Conservation (phyloP, 2,113 vertebrate genomes). For the Saccopteryx leptura region DNA sequence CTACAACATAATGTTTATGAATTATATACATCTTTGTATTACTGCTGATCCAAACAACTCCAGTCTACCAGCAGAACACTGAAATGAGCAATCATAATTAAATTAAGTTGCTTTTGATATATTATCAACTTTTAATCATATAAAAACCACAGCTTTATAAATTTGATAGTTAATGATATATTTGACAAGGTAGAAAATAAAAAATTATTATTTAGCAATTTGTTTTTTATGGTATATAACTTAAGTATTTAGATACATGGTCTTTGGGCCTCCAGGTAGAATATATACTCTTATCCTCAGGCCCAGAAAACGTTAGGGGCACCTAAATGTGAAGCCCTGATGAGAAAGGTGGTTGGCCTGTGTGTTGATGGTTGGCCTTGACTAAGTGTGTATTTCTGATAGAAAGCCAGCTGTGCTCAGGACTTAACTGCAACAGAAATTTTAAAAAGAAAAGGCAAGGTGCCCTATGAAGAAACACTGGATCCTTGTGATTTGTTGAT, state of each 20-base stretch:
- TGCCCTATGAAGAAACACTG: background rate
- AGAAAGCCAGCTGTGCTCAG: background rate
- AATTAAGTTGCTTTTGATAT: conserved; percentile 44
- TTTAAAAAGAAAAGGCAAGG: background rate
- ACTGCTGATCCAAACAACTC: background rate
- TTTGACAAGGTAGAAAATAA: conserved; percentile 29
- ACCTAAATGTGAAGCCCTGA: background rate
- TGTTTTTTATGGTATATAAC: background rate
- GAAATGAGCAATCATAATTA: background rate
- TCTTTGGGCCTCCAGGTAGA: background rate
- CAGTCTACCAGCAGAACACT: background rate
- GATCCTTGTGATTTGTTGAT: background rate
- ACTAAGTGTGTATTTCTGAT: background rate
- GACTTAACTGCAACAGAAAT: background rate
- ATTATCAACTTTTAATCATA: conserved; percentile 25
- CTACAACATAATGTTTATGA: background rate
- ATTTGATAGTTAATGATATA: conserved; percentile 7
- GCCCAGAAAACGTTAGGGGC: background rate
- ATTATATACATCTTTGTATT: background rate
- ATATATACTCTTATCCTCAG: background rate
- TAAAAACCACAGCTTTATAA: background rate
- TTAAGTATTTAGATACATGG: background rate
- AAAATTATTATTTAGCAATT: background rate
- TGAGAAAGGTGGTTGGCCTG: background rate
- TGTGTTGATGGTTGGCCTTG: background rate